A percentile compares a stretch with the other conserved stretches of the same genome.
phyloP scores from a whole-genome alignment of 1,140 invertebrate genomes.

The Araneus ventricosus region DNA sequence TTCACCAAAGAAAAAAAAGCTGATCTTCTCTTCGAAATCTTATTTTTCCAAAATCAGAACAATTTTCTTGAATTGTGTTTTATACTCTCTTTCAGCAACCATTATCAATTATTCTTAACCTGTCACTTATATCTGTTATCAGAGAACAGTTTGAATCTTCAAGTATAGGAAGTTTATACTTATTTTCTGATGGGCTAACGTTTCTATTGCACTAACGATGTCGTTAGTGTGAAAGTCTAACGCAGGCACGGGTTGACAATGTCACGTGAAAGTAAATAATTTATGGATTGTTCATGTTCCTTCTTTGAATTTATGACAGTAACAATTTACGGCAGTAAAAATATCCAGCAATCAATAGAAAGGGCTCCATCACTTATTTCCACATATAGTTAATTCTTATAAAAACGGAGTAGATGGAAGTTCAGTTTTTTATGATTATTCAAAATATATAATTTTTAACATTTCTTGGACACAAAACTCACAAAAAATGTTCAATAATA shows the following conservation, averaged over 20 bases:
- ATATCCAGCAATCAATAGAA: neutral
- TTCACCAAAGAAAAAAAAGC: neutral
- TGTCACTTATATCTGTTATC: neutral
- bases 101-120: neutral
- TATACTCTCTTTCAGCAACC: neutral
- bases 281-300: neutral
- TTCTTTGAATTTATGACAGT: neutral
- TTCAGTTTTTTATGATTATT: too few relatives aligned
- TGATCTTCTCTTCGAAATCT: neutral
- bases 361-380: neutral
- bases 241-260: neutral
- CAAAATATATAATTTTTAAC: too few relatives aligned
- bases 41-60: neutral
- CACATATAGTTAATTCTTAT: too few relatives aligned
- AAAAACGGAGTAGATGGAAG: too few relatives aligned
- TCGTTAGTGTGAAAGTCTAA: neutral
- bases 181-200: too few relatives aligned
- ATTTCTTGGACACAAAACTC: too few relatives aligned
- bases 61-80: neutral
- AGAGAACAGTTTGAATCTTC: neutral
- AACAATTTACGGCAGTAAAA: neutral
- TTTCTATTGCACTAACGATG: neutral
- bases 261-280: neutral
- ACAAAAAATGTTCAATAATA: too few relatives aligned
- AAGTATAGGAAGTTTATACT: neutral